Percentiles rank a stretch among this genome's conserved stretches.
Evolutionary conservation across 2,888 invertebrate genomes (phyloP).

Genomic region (Euclidia mi): DNA sequence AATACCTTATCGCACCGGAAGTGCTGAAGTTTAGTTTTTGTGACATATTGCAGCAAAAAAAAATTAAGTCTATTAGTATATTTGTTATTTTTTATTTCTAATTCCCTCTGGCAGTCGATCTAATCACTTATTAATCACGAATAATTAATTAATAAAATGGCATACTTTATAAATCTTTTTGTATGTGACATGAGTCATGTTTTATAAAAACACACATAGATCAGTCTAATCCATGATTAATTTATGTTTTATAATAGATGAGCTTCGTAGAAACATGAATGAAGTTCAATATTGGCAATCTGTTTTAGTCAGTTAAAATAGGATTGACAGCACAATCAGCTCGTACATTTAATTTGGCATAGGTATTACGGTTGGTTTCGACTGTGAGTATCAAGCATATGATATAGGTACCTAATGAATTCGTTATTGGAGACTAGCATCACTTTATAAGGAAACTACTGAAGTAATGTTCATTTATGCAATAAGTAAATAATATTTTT

Average conservation of each 20-base stretch:
- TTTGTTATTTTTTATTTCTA: too few relatives aligned
- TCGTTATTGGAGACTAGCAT: too few relatives aligned
- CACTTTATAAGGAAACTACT: too few relatives aligned
- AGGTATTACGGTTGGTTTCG: too few relatives aligned
- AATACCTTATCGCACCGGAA: too few relatives aligned
- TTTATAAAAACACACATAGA: not conserved
- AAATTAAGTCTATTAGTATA: too few relatives aligned
- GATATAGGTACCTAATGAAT: too few relatives aligned
- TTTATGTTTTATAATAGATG: not conserved
- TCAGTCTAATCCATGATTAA: slow-evolving; percentile 4
- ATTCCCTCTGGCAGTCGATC: not conserved
- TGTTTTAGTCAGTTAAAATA: slow-evolving; percentile 13
- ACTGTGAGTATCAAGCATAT: too few relatives aligned
- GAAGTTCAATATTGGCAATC: slow-evolving; percentile 7
- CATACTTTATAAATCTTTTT: not conserved
- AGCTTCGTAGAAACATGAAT: slow-evolving; percentile 16
- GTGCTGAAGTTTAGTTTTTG: too few relatives aligned
- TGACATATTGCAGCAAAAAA: too few relatives aligned
- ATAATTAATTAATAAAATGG: not conserved
- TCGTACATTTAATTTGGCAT: not conserved
- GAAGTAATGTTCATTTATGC: too few relatives aligned
- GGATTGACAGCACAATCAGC: slow-evolving; percentile 17
- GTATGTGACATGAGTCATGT: not conserved
- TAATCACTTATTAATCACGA: not conserved
- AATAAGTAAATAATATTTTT: too few relatives aligned